These are phyloP conservation scores for Coecobrya sp. DNA, from an alignment of 2,888 invertebrate genomes.

Conservation along the genomic window DNA sequence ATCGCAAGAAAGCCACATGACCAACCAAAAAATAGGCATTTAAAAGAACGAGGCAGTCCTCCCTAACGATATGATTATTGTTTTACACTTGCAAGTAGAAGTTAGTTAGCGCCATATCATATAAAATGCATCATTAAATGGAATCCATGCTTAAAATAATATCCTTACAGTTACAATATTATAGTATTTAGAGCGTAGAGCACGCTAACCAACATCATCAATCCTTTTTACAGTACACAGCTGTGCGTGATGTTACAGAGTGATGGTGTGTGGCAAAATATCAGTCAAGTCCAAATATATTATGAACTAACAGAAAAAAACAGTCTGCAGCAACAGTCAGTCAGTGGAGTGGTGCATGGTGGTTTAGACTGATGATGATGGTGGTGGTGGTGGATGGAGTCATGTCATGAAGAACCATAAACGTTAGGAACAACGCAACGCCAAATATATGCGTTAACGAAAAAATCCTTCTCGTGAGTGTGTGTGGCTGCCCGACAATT, in stretches of 20 bases:
- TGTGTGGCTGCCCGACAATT: slow-evolving; percentile 40
- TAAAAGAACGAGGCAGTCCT: slow-evolving; percentile 62
- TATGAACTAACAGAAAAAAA: background rate
- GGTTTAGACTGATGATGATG: slow-evolving; percentile 8
- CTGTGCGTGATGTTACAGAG: slow-evolving; percentile 70
- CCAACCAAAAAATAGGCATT: slow-evolving; percentile 36
- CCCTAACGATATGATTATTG: slow-evolving; percentile 67
- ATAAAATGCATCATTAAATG: background rate
- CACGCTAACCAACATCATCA: slow-evolving; percentile 58
- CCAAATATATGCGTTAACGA: slow-evolving; percentile 36
- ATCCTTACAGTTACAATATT: background rate
- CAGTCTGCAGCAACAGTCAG: slow-evolving; percentile 44
- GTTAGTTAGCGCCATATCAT: background rate
- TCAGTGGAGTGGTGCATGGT: background rate
- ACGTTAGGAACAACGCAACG: slow-evolving; percentile 21
- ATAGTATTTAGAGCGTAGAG: background rate
- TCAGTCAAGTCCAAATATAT: slow-evolving; percentile 48
- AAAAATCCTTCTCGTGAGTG: slow-evolving; percentile 20
- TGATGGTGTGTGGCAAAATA: slow-evolving; percentile 63
- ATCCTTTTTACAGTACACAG: slow-evolving; percentile 61
- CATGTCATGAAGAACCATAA: slow-evolving; percentile 42
- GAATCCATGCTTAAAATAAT: no score
- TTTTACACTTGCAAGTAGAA: slow-evolving; percentile 50
- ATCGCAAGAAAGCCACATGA: slow-evolving; percentile 32
- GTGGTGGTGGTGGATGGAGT: slow-evolving; percentile 25